phyloP scores from a whole-genome alignment of 2,797 vertebrate genomes.

The Ceryle rudis region DNA sequence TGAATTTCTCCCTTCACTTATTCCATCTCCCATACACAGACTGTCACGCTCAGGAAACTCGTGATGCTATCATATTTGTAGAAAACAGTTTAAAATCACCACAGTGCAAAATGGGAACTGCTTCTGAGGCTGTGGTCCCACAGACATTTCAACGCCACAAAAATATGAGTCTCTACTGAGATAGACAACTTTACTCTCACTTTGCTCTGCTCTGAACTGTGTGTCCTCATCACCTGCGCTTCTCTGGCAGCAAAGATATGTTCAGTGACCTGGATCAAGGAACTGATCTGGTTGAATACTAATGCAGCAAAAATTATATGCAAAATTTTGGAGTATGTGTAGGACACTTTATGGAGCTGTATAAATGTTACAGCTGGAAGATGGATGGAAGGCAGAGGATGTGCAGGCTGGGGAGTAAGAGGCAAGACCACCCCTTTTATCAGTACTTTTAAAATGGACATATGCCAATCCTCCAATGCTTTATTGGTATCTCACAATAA shows the following conservation, averaged over 20 bases:
- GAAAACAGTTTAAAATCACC: not conserved
- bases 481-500: not conserved
- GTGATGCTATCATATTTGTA: not conserved
- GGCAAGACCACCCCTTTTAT: not conserved
- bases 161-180: not conserved
- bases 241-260: not conserved
- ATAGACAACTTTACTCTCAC: not conserved
- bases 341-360: not conserved
- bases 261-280: not conserved
- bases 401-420: not conserved
- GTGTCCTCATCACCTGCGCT: not conserved
- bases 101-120: not conserved
- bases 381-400: not conserved
- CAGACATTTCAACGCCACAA: not conserved
- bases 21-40: not conserved
- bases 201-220: not conserved
- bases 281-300: not conserved
- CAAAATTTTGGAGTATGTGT: not conserved
- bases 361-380: not conserved
- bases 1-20: not conserved
- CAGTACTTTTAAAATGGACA: not conserved
- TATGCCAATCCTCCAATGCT: not conserved
- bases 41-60: not conserved
- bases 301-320: not conserved
- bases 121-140: not conserved